phyloP scores from a whole-genome alignment of 2,797 vertebrate species.

The Phataginus tetradactyla region DNA sequence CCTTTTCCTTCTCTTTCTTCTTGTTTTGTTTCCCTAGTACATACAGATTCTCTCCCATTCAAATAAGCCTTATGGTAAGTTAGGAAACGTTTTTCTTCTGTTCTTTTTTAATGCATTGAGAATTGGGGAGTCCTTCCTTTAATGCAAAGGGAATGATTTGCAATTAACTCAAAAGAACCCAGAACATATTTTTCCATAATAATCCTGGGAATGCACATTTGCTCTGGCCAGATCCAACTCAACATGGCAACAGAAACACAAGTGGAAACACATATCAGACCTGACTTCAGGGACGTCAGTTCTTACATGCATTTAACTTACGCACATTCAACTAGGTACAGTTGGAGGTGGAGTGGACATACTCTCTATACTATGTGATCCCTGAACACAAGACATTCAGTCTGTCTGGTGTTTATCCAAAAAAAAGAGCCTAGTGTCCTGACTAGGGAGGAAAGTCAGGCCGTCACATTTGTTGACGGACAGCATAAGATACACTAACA shows the following conservation, averaged over 20 bases:
- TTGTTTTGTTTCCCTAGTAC: not conserved
- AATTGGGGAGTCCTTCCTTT: not conserved
- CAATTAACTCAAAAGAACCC: conserved; percentile 25
- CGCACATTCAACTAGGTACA: not conserved
- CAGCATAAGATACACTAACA: not conserved
- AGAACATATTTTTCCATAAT: conserved; percentile 40
- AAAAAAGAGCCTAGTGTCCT: not conserved
- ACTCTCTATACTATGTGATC: not conserved
- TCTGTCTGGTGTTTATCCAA: not conserved
- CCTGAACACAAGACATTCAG: not conserved
- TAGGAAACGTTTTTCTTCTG: not conserved
- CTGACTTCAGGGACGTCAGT: not conserved
- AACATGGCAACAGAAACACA: not conserved
- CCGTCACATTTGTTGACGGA: not conserved
- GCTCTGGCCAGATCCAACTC: not conserved
- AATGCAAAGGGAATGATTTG: not conserved
- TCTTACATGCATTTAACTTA: not conserved
- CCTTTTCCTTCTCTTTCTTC: not conserved
- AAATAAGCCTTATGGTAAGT: not conserved
- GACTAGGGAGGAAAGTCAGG: not conserved
- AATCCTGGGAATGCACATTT: conserved; percentile 8
- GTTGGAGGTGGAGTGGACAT: not conserved
- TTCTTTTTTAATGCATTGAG: not conserved
- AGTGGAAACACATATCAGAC: not conserved
- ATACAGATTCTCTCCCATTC: not conserved